Conservation (phyloP, 2,888 invertebrate species). For the Synanthedon formicaeformis region DNA sequence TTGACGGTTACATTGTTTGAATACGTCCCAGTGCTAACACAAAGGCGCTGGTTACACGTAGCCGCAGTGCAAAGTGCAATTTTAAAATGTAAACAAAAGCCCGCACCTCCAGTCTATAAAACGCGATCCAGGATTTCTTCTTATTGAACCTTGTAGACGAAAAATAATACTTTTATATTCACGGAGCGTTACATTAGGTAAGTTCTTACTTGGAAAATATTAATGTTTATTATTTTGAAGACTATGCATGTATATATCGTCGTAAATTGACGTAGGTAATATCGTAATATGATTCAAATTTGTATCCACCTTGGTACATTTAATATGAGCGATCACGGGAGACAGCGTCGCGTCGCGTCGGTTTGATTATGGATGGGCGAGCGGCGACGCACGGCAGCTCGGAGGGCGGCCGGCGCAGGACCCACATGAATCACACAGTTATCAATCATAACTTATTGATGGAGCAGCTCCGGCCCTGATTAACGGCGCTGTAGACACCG, state of each 20-base stretch:
- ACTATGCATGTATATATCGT: too few species aligned
- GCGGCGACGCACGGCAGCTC: slow-evolving; percentile 2
- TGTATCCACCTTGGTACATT: slow-evolving; percentile 9
- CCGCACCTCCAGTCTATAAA: slow-evolving; percentile 54
- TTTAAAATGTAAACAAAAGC: slow-evolving; percentile 67
- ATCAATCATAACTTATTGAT: slow-evolving; percentile 66
- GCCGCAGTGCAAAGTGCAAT: slow-evolving; percentile 66
- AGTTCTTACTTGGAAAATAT: too few species aligned
- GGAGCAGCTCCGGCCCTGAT: slow-evolving; percentile 38
- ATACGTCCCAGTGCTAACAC: slow-evolving; percentile 50
- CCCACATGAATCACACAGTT: slow-evolving; percentile 36
- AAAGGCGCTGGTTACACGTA: slow-evolving; percentile 47
- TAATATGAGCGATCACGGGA: slow-evolving; percentile 38
- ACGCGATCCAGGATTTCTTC: slow-evolving; percentile 58
- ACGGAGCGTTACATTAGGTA: slow-evolving; percentile 3
- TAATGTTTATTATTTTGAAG: too few species aligned
- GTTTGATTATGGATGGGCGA: slow-evolving; percentile 38
- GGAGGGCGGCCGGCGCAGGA: slow-evolving; percentile 17
- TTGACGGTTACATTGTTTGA: slow-evolving; percentile 62
- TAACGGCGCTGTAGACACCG: slow-evolving; percentile 23
- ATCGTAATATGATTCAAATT: neutral
- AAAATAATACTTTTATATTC: slow-evolving; percentile 35
- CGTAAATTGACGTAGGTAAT: too few species aligned
- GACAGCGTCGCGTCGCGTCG: slow-evolving; percentile 25
- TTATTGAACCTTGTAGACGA: slow-evolving; percentile 49